Base-by-base conservation (phyloP, 2,113 vertebrate genomes). In the Colaptes auratus region DNA sequence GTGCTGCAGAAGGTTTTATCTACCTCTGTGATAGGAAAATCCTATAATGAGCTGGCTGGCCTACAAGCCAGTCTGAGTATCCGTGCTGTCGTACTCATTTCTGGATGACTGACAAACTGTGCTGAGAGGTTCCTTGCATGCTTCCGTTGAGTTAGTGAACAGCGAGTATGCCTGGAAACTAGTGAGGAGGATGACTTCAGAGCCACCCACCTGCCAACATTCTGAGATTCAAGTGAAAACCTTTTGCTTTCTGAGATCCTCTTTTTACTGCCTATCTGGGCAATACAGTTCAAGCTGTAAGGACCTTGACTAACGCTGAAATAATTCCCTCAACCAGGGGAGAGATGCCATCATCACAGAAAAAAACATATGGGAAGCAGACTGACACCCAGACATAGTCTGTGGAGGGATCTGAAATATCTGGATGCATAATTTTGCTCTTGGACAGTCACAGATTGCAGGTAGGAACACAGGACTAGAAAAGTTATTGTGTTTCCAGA, bases 11-110 rank as follows among this genome's bases (percentile, higher is more conserved):
- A 86, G 65, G 64, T 61, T 89, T 88, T 88, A 73, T 74, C 70
- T 89, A 67, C 53, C 39, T 77, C 75, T 39, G 61, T 67, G 72
- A 82, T 58, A 18, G 35, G 79, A 89, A 91, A 91, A 89, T 88
- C 69, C 75, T 58, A 39, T n/a, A 48, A 92, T 80, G 56, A 88
- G 82, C 23, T 84, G 78, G 16, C 73, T 95, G 85, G 89, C 76
- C 82, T 91, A 78, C 66, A 83, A 83, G n/a, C 44, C 63, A 81
- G 20, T 15, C 39, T 81, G 78, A 86, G 14, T 81, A 83, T 69
- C 60, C 86, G 33, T 74, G 33, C 76, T 82, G 65, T 33, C 80
- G 58, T 58, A 31, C 67, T 90, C 30, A 64, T 90, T 95, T 86
- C 61, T n/a, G 28, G 52, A 53, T 71, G 72, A 67, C 3, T 53